Conservation (phyloP, 2,888 invertebrate genomes). For the Callinectes sapidus region DNA sequence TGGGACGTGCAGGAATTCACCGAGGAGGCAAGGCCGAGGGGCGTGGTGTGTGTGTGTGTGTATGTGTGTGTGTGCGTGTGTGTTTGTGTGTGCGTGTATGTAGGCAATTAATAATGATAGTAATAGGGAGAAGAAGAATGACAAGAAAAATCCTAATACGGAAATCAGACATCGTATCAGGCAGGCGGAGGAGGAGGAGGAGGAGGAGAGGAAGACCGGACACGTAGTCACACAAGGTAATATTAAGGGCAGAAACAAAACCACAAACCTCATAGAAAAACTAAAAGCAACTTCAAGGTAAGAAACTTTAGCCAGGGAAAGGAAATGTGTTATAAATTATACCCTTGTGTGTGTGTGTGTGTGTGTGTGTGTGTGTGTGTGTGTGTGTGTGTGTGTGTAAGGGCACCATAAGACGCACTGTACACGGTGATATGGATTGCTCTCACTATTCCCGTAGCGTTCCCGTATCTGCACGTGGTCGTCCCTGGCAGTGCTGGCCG, state of each 20-base stretch:
- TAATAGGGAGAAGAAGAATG: background rate
- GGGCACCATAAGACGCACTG: slow-evolving; percentile 21
- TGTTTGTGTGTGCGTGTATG: no score
- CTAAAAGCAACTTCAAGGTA: background rate
- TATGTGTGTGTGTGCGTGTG: no score
- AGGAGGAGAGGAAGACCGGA: background rate
- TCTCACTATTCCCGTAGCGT: background rate
- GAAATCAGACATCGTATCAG: background rate
- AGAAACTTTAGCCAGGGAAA: background rate
- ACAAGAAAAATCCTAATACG: background rate
- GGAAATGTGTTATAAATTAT: background rate
- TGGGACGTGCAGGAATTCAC: background rate
- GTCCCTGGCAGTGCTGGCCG: background rate
- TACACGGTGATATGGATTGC: background rate
- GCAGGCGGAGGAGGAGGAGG: background rate
- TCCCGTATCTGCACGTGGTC: slow-evolving; percentile 10
- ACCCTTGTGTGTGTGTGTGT: slow-evolving; percentile 31
- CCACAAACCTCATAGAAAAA: background rate
- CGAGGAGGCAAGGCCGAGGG: background rate
- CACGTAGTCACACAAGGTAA: background rate
- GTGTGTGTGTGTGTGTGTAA: slow-evolving; percentile 35
- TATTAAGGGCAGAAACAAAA: background rate
- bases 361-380: slow-evolving; percentile 29
- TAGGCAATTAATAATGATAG: background rate
- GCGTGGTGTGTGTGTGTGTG: background rate